A percentile compares a stretch with the other conserved stretches of the same genome.
phyloP scores from a whole-genome alignment of 1,140 invertebrate species.

The Diorhabda carinulata region DNA sequence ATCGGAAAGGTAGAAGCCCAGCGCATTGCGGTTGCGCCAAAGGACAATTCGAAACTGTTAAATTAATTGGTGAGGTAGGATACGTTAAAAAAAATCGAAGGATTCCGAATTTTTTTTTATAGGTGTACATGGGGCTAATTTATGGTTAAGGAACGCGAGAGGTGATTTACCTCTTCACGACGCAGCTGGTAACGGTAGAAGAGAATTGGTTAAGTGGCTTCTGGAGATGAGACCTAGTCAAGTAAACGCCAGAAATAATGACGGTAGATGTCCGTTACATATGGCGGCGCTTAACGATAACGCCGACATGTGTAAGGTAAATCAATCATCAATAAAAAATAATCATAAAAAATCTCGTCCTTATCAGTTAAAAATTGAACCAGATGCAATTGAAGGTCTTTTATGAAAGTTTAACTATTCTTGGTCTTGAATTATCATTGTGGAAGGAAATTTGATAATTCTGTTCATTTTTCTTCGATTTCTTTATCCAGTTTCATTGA shows the following conservation, averaged over 20 bases:
- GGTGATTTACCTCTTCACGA: constrained; percentile 93
- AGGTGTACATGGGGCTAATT: constrained; percentile 75
- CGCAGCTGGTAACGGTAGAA: constrained; percentile 85
- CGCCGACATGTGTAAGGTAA: constrained; percentile 84
- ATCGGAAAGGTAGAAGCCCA: constrained; percentile 81
- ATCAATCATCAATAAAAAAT: too few relatives aligned
- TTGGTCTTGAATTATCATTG: too few relatives aligned
- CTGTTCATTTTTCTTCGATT: too few relatives aligned
- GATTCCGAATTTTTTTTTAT: background rate
- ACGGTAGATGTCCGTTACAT: constrained; percentile 89
- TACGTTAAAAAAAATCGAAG: too few relatives aligned
- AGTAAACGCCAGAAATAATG: constrained; percentile 85
- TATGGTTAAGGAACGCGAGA: constrained; percentile 88
- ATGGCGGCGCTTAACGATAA: constrained; percentile 93
- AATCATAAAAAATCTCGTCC: too few relatives aligned
- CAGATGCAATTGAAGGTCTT: too few relatives aligned
- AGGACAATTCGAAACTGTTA: constrained; percentile 83
- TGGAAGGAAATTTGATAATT: too few relatives aligned
- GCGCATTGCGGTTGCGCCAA: constrained; percentile 90
- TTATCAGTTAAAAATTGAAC: too few relatives aligned
- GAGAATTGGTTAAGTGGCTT: constrained; percentile 84
- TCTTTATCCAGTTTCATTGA: too few relatives aligned
- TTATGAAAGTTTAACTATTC: too few relatives aligned
- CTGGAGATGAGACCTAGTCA: constrained; percentile 75
- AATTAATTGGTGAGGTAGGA: constrained; percentile 53